These are phyloP conservation scores for Nothobranchius kuhntae DNA, from an alignment of 2,113 vertebrate species.

Conservation along the genomic window DNA sequence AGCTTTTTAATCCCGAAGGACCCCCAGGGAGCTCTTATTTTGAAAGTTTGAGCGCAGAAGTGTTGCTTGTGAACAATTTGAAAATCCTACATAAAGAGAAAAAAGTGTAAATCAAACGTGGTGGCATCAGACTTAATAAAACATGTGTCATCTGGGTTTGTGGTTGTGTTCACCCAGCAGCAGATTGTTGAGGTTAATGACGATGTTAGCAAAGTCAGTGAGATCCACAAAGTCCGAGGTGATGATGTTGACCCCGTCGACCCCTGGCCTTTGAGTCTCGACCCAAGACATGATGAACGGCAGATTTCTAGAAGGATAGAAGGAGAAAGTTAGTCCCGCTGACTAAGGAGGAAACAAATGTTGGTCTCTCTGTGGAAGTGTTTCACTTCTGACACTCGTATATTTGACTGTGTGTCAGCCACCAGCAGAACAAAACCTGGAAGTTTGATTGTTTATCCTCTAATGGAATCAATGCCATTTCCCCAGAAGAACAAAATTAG, in stretches of 20 bases:
- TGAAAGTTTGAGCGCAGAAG: background rate
- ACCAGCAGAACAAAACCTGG: constrained; percentile 76
- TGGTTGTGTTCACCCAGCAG: constrained; percentile 72
- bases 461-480: constrained; percentile 74
- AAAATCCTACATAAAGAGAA: background rate
- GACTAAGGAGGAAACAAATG: no score
- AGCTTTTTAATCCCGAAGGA: background rate
- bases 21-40: background rate
- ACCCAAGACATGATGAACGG: constrained; percentile 95
- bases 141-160: constrained; percentile 54
- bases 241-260: constrained; percentile 94
- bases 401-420: constrained; percentile 24
- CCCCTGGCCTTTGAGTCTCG: constrained; percentile 90
- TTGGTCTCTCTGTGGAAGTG: background rate
- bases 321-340: constrained; percentile 1
- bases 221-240: constrained; percentile 98
- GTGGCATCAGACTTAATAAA: background rate
- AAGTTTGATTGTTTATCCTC: constrained; percentile 69
- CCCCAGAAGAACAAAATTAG: constrained; percentile 64
- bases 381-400: constrained; percentile 46
- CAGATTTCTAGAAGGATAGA: constrained; percentile 83
- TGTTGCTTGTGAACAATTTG: background rate
- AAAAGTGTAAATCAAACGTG: no score
- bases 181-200: constrained; percentile 90
- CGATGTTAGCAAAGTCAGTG: constrained; percentile 93